A percentile compares a stretch with the other conserved stretches of the same genome.
Conservation (phyloP, 1,140 invertebrate species). For the Alviniconcha marisindica region DNA sequence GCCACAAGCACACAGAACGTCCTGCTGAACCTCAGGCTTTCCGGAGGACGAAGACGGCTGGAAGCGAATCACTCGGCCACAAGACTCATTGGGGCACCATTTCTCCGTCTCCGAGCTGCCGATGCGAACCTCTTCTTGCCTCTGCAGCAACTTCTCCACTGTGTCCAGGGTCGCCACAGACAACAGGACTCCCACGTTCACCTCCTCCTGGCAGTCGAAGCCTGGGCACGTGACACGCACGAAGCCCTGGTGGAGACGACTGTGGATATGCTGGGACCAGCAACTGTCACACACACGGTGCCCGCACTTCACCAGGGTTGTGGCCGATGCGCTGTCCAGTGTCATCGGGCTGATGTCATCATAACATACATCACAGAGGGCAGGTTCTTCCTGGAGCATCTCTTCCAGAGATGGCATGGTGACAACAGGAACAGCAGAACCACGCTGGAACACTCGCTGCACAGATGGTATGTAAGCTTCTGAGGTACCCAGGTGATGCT, state of each 20-base stretch:
- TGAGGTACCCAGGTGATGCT: constrained; percentile 4
- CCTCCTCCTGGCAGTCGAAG: constrained; percentile 38
- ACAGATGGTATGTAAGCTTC: constrained; percentile 22
- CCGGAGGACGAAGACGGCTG: neutral
- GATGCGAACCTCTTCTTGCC: constrained; percentile 10
- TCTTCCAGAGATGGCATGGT: neutral
- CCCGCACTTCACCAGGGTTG: constrained; percentile 27
- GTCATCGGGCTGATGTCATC: constrained; percentile 36
- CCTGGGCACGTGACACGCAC: constrained; percentile 40
- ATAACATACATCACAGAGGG: constrained; percentile 44
- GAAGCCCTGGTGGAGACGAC: constrained; percentile 24
- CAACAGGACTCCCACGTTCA: constrained; percentile 26
- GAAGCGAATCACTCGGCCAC: constrained; percentile 38
- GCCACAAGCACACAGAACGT: constrained; percentile 31
- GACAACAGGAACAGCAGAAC: neutral
- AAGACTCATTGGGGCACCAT: constrained; percentile 43
- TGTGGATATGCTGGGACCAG: constrained; percentile 34
- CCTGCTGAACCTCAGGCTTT: constrained; percentile 8
- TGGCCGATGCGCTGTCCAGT: neutral
- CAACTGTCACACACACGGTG: constrained; percentile 47
- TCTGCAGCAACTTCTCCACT: constrained; percentile 28
- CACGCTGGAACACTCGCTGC: neutral
- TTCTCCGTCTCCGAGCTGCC: constrained; percentile 30
- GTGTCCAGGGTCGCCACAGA: constrained; percentile 32
- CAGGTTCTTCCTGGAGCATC: constrained; percentile 19